A percentile compares a stretch with the other conserved stretches of the same genome.
Conservation (phyloP, 1,140 invertebrate species). For the Lepeophtheirus salmonis region DNA sequence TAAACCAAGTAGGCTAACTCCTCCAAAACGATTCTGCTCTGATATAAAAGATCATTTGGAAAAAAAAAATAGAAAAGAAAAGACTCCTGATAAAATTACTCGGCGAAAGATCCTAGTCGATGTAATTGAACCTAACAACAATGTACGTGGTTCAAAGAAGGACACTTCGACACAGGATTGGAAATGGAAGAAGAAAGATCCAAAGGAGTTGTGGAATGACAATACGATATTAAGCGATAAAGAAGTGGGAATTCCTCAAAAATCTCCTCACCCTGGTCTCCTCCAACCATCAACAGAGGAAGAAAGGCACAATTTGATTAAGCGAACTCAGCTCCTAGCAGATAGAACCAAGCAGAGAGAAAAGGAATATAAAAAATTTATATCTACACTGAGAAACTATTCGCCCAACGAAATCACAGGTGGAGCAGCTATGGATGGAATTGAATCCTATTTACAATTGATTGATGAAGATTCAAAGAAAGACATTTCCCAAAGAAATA, state of each 20-base stretch:
- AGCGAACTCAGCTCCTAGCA: not conserved
- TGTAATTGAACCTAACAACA: not conserved
- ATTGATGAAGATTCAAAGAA: not conserved
- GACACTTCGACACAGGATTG: not conserved
- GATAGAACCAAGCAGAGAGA: not conserved
- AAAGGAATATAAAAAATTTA: not conserved
- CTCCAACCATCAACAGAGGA: too few relatives aligned
- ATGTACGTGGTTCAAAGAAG: not conserved
- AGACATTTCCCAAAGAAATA: not conserved
- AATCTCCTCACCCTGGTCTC: too few relatives aligned
- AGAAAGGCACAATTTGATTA: not conserved
- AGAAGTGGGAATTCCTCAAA: not conserved
- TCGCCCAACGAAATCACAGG: too few relatives aligned
- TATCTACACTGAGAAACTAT: not conserved
- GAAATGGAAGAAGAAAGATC: conserved; percentile 2
- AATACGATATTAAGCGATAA: not conserved
- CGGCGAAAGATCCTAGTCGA: not conserved
- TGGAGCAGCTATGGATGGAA: too few relatives aligned
- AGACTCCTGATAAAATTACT: not conserved
- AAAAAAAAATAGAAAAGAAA: not conserved
- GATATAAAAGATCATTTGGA: not conserved
- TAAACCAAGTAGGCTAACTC: not conserved
- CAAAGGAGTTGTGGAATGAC: not conserved
- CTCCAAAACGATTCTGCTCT: not conserved
- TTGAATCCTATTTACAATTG: not conserved